Percentiles rank a stretch among this genome's conserved stretches.
Conservation (phyloP, 2,113 vertebrate genomes). For the Chloropsis hardwickii region DNA sequence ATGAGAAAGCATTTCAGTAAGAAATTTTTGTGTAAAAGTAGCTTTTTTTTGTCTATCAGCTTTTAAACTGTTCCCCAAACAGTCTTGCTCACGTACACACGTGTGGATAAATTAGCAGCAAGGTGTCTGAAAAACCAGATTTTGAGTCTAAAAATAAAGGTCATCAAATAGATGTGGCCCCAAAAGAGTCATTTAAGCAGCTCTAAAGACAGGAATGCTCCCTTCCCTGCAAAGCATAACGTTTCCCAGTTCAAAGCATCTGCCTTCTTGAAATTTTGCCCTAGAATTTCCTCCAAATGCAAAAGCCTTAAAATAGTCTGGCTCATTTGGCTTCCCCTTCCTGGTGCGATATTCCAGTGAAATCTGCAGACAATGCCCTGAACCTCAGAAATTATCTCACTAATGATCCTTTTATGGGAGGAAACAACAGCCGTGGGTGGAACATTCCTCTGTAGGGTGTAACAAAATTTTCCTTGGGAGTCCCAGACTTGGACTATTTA, state of each 20-base stretch:
- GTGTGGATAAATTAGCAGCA: background rate
- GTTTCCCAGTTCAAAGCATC: conserved; percentile 42
- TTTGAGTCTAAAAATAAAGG: conserved; percentile 30
- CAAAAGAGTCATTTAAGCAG: conserved; percentile 7
- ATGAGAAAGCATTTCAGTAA: background rate
- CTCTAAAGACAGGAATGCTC: conserved; percentile 7
- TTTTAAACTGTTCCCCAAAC: background rate
- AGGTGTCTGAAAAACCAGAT: conserved; percentile 32
- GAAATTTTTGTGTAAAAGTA: background rate
- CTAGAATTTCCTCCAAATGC: conserved; percentile 55
- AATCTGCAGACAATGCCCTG: conserved; percentile 6
- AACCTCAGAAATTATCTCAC: conserved; percentile 39
- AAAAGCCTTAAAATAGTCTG: conserved; percentile 47
- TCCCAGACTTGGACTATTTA: conserved; percentile 44
- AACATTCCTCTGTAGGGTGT: conserved; percentile 61
- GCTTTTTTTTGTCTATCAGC: background rate
- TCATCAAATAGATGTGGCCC: background rate
- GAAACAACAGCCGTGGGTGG: conserved; percentile 38
- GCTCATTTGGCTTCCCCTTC: conserved; percentile 39
- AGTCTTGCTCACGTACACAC: background rate
- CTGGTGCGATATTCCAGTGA: conserved; percentile 25
- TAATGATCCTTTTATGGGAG: conserved; percentile 37
- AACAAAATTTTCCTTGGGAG: conserved; percentile 41
- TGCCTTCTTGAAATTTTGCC: conserved; percentile 48
- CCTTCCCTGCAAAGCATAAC: background rate